Conservation (phyloP, 2,888 invertebrate genomes). For the Minunthozetes semirufus region DNA sequence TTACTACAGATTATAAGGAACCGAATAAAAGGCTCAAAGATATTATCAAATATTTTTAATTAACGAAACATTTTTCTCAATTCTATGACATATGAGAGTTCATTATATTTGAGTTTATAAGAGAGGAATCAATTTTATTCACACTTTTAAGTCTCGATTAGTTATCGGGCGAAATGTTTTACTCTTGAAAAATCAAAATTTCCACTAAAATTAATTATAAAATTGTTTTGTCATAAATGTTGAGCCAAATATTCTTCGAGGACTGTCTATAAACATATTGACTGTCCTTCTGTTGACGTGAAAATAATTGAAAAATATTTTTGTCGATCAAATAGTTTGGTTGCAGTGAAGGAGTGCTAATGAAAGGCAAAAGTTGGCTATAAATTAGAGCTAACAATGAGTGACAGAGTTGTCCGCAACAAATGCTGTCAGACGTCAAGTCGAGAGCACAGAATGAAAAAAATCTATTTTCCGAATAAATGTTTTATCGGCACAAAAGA, state of each 20-base stretch:
- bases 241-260: not conserved
- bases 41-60: not conserved
- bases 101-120: not conserved
- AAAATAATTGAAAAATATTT: not conserved
- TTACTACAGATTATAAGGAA: not conserved
- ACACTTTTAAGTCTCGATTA: not conserved
- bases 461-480: conserved; percentile 10
- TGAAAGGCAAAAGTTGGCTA: not conserved
- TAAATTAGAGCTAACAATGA: conserved; percentile 27
- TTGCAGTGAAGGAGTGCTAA: not conserved
- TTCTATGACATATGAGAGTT: not conserved
- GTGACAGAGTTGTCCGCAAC: conserved; percentile 22
- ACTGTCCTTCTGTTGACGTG: not conserved
- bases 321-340: not conserved
- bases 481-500: not conserved
- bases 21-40: not conserved
- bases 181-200: not conserved
- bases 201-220: not conserved
- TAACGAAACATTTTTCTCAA: not conserved
- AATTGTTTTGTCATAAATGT: not conserved
- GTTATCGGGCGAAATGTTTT: not conserved
- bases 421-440: conserved; percentile 24
- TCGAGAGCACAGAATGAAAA: not conserved
- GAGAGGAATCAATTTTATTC: not conserved
- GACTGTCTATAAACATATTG: not conserved